These are phyloP conservation scores for Poecilia latipinna DNA, from an alignment of 2,113 vertebrate genomes.

Conservation along the genomic window DNA sequence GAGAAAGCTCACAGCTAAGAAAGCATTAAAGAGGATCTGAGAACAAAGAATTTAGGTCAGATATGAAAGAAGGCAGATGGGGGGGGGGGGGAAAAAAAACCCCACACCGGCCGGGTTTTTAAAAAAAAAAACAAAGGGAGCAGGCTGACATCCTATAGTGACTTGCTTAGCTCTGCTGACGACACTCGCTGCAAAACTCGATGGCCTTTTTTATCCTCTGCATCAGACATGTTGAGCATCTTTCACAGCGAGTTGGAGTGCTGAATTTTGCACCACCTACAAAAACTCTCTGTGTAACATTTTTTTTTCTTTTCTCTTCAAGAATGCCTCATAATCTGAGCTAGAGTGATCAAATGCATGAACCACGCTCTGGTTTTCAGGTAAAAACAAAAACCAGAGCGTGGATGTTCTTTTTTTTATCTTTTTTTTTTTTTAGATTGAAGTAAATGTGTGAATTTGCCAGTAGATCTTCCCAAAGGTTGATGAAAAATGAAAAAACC, in stretches of 20 bases:
- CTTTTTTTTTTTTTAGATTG: neutral
- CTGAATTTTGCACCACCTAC: neutral
- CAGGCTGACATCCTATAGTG: neutral
- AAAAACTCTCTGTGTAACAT: neutral
- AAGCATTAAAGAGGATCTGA: slow-evolving; percentile 2
- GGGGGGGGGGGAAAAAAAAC: too few species aligned
- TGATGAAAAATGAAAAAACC: slow-evolving; percentile 3
- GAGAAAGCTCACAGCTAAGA: neutral
- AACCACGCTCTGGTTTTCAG: neutral
- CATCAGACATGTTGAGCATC: slow-evolving; percentile 18
- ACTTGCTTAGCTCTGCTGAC: slow-evolving; percentile 28
- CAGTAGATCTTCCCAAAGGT: neutral
- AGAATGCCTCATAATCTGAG: neutral
- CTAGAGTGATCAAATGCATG: neutral
- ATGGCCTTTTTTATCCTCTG: slow-evolving; percentile 3
- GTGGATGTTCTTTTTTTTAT: too few species aligned
- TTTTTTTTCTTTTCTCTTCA: neutral
- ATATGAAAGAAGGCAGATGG: neutral
- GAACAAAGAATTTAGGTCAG: slow-evolving; percentile 15
- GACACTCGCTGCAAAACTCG: slow-evolving; percentile 38
- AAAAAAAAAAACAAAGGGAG: neutral
- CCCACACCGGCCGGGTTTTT: too few species aligned
- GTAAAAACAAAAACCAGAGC: neutral
- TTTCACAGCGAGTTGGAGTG: too few species aligned
- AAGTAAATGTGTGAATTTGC: neutral